Conservation (phyloP, 2,113 vertebrate species). For the Hoplias malabaricus region DNA sequence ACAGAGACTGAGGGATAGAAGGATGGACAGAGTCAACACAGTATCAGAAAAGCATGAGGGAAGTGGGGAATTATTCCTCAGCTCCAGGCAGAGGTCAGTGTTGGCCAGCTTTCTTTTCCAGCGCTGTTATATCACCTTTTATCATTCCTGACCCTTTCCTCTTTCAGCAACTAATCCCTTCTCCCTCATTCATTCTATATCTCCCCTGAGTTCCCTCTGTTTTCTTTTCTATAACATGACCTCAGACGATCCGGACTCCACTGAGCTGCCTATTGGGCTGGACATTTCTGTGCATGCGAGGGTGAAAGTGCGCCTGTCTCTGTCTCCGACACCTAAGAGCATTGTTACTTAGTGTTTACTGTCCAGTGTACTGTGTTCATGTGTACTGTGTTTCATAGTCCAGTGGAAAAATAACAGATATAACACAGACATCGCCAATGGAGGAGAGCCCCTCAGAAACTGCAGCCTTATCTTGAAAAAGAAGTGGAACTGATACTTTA, state of each 20-base stretch:
- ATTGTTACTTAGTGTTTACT: no score
- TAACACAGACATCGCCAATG: no score
- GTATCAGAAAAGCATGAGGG: background rate
- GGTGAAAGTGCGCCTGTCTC: background rate
- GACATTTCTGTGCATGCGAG: background rate
- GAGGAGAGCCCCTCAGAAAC: no score
- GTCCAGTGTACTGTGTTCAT: no score
- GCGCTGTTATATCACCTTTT: constrained; percentile 56
- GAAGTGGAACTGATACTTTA: no score
- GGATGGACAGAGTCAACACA: constrained; percentile 4
- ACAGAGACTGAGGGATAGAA: background rate
- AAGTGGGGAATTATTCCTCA: background rate
- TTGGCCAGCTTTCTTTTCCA: constrained; percentile 28
- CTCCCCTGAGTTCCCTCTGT: constrained; percentile 32
- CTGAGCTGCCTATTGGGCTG: no score
- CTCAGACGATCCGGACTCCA: constrained; percentile 24
- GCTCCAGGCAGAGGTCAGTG: background rate
- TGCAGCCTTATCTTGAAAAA: no score
- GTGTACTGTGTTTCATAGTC: no score
- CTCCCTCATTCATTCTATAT: constrained; percentile 24
- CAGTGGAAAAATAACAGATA: no score
- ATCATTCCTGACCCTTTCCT: background rate
- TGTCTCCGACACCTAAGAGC: background rate
- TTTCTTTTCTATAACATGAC: constrained; percentile 33
- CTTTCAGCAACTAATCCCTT: background rate